Evolutionary conservation across 1,140 invertebrate genomes (phyloP), one percentile per base, ranked within the genome.

Genomic region (Akabosia matsudoensis): DNA sequence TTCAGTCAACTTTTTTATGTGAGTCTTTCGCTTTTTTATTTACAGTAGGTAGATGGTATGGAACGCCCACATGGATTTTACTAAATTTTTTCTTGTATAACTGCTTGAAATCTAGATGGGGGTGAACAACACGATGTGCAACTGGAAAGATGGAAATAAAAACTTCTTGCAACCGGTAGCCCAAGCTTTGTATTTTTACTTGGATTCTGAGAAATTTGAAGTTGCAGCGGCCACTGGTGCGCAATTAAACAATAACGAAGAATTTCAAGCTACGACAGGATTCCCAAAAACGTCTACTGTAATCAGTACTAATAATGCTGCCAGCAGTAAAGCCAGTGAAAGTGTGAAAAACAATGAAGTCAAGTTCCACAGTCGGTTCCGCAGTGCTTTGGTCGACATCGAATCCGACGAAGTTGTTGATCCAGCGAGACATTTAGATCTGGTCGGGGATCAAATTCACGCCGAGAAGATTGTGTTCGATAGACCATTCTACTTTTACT

Each of bases 1-100:
- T 77, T 74, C 31, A 77, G 72, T 14, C 76, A 74, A 24, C 45
- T 77, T 1, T 77, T 73, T 71, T 61, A 77, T 24, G 76, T 77
- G 70, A 28, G 28, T 54, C 16, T 16, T 37, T n/a, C n/a, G 3
- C 33, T 74, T 74, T 1, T 33, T 67, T 33, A n/a, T 31, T 10
- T 7, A 74, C 67, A 61, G 26, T 24, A n/a, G n/a, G n/a, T n/a
- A n/a, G n/a, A n/a, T n/a, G n/a, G n/a, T 18, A 45, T 45, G 37
- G 18, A 45, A 45, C 7, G 7, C 37, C 37, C 18, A 45, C 37
- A 45, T 45, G 37, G n/a, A n/a, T n/a, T n/a, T n/a, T n/a, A n/a
- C n/a, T n/a, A n/a, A n/a, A n/a, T n/a, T 45, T 61, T 56, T 64
- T n/a, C 16, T 74, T 74, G 10, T 1, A 74, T 61, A 61, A 31